These are phyloP conservation scores for Chrysochloris asiatica DNA, from an alignment of 2,113 vertebrate genomes.

Conservation along the genomic window DNA sequence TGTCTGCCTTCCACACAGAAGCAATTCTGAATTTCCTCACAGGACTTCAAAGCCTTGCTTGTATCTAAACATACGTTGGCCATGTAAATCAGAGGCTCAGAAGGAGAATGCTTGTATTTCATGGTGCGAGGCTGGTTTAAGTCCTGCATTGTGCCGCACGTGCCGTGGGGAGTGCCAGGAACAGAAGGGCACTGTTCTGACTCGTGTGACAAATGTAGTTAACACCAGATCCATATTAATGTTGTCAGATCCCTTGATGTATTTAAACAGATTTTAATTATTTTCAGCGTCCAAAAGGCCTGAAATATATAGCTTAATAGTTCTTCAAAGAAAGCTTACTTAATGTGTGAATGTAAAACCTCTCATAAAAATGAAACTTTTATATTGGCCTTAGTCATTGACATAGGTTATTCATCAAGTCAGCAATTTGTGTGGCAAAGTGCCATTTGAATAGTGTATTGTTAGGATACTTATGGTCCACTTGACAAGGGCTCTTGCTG, in stretches of 20 bases:
- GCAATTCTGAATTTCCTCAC: slow-evolving; percentile 55
- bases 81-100: slow-evolving; percentile 85
- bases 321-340: slow-evolving; percentile 83
- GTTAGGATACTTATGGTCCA: slow-evolving; percentile 90
- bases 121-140: slow-evolving; percentile 82
- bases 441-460: slow-evolving; percentile 91
- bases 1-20: neutral
- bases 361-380: slow-evolving; percentile 87
- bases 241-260: slow-evolving; percentile 86
- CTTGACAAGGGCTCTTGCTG: slow-evolving; percentile 94
- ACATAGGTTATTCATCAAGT: slow-evolving; percentile 87
- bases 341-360: slow-evolving; percentile 85
- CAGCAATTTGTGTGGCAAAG: slow-evolving; percentile 90
- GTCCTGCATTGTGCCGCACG: slow-evolving; percentile 83
- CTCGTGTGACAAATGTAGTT: slow-evolving; percentile 87
- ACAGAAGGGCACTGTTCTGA: slow-evolving; percentile 78
- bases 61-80: slow-evolving; percentile 73
- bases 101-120: slow-evolving; percentile 86
- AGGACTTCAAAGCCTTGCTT: slow-evolving; percentile 81
- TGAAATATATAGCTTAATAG: slow-evolving; percentile 80
- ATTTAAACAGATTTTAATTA: slow-evolving; percentile 89
- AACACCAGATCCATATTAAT: slow-evolving; percentile 88
- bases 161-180: slow-evolving; percentile 83
- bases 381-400: slow-evolving; percentile 82
- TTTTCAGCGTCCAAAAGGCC: slow-evolving; percentile 79